Percentiles rank a stretch among this genome's conserved stretches.
Conservation (phyloP, 2,113 vertebrate genomes). For the Scomber colias region DNA sequence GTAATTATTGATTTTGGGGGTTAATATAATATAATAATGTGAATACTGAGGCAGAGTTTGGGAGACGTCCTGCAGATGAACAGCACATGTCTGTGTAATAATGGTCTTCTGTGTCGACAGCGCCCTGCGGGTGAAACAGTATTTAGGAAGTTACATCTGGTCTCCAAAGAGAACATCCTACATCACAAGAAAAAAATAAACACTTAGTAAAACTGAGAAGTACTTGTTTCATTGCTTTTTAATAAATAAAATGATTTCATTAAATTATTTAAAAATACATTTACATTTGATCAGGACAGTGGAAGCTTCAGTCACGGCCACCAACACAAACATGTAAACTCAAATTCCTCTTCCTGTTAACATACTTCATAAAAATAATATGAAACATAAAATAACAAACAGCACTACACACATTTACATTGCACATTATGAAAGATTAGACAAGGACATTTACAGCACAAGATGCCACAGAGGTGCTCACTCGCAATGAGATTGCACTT, state of each 20-base stretch:
- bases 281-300: neutral
- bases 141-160: too few relatives aligned
- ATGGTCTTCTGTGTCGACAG: too few relatives aligned
- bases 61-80: too few relatives aligned
- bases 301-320: neutral
- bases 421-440: slow-evolving; percentile 36
- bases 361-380: slow-evolving; percentile 6
- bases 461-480: slow-evolving; percentile 1
- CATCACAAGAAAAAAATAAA: neutral
- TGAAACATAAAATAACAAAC: neutral
- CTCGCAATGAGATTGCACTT: neutral
- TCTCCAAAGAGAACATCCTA: neutral
- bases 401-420: slow-evolving; percentile 26
- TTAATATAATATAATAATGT: too few relatives aligned
- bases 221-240: slow-evolving; percentile 7
- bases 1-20: too few relatives aligned
- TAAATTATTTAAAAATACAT: slow-evolving; percentile 30
- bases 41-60: too few relatives aligned
- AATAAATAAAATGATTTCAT: slow-evolving; percentile 58
- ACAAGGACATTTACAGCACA: neutral
- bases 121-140: too few relatives aligned
- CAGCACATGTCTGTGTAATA: too few relatives aligned
- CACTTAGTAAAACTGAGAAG: too few relatives aligned
- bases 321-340: slow-evolving; percentile 28
- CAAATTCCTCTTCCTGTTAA: neutral